These are phyloP conservation scores for Xanthorhoe designata DNA, from an alignment of 2,888 invertebrate species.

Conservation along the genomic window DNA sequence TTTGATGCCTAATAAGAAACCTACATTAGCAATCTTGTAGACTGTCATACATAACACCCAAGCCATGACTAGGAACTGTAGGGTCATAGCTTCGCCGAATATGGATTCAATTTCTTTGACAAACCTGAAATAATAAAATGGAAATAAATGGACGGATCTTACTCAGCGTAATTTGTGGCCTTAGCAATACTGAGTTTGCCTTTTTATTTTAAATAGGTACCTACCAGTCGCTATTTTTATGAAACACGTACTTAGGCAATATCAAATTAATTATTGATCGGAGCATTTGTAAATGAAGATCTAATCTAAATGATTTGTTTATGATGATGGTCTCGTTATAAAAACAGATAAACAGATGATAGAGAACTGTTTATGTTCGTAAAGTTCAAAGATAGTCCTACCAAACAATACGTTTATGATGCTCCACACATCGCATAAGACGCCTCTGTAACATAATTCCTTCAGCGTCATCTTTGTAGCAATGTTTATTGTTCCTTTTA, in stretches of 20 bases:
- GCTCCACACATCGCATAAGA: constrained; percentile 61
- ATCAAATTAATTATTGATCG: no score
- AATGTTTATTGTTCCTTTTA: constrained; percentile 35
- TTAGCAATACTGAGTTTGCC: no score
- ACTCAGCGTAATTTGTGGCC: no score
- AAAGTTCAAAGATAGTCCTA: constrained; percentile 39
- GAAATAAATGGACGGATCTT: no score
- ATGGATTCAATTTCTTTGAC: constrained; percentile 67
- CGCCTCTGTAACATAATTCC: constrained; percentile 52
- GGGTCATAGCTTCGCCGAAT: constrained; percentile 67
- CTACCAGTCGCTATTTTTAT: no score
- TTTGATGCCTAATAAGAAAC: constrained; percentile 34
- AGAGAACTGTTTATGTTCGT: background rate
- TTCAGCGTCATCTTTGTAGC: constrained; percentile 48
- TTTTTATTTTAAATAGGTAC: no score
- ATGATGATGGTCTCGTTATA: no score
- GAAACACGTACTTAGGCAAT: no score
- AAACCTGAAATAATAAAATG: constrained; percentile 55
- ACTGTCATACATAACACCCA: constrained; percentile 78
- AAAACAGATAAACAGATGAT: background rate
- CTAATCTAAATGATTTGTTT: no score
- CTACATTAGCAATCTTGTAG: constrained; percentile 73
- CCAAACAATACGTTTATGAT: constrained; percentile 66
- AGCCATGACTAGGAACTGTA: constrained; percentile 67
- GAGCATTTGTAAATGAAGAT: no score